phyloP scores from a whole-genome alignment of 2,888 invertebrate species.

The Serrognathus titanus region DNA sequence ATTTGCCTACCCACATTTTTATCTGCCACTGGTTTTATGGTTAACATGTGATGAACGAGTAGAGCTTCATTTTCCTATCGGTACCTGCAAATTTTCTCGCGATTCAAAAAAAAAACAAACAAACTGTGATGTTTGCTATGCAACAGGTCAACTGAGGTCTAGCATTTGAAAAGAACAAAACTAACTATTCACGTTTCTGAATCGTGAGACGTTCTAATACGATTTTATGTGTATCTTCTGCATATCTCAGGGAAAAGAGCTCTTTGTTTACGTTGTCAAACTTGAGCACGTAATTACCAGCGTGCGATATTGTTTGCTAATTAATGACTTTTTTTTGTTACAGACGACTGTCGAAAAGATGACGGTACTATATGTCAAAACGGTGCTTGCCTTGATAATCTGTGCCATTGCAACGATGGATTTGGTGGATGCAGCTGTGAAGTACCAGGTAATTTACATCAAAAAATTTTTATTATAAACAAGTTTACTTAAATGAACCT shows the following conservation, averaged over 20 bases:
- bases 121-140: background rate
- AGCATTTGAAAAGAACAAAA: slow-evolving; percentile 9
- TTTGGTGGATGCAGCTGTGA: slow-evolving; percentile 93
- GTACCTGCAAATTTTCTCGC: background rate
- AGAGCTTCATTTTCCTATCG: no score
- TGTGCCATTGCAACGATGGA: slow-evolving; percentile 95
- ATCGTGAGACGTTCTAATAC: slow-evolving; percentile 21
- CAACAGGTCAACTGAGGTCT: slow-evolving; percentile 3
- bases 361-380: slow-evolving; percentile 88
- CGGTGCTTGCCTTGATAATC: slow-evolving; percentile 88
- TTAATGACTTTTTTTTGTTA: slow-evolving; percentile 35
- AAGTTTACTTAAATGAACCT: background rate
- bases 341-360: slow-evolving; percentile 90
- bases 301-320: no score
- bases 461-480: no score
- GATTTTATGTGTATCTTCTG: no score
- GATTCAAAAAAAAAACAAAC: background rate
- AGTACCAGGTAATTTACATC: slow-evolving; percentile 73
- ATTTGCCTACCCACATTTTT: background rate
- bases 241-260: no score
- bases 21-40: background rate
- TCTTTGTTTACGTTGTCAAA: no score
- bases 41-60: no score
- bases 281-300: no score
- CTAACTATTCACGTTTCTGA: slow-evolving; percentile 30